These are phyloP conservation scores for Drosophila repleta DNA, from an alignment of 1,140 invertebrate genomes.

Conservation along the genomic window DNA sequence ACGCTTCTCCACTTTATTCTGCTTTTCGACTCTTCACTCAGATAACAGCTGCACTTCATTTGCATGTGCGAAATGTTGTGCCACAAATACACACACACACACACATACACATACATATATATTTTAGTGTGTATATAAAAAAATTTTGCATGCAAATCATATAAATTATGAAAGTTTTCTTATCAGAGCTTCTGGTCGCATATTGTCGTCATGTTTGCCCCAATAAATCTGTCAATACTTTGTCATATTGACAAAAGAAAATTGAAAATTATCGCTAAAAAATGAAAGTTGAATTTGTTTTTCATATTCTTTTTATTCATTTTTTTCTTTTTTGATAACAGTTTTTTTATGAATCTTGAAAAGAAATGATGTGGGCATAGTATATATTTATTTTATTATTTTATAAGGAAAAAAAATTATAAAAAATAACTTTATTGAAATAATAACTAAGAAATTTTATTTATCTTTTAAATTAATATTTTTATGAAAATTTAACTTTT, in stretches of 20 bases:
- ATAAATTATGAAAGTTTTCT: conserved; percentile 79
- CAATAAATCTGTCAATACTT: conserved; percentile 59
- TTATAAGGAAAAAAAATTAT: no score
- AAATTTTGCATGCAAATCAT: conserved; percentile 58
- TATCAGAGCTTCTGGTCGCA: conserved; percentile 61
- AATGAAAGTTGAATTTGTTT: conserved; percentile 1
- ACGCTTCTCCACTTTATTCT: conserved; percentile 47
- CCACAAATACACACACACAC: conserved; percentile 51
- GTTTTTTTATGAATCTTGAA: no score
- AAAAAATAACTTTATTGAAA: no score
- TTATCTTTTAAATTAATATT: no score
- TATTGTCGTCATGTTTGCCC: conserved; percentile 52
- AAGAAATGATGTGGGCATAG: no score
- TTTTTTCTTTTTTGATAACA: neutral
- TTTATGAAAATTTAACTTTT: no score
- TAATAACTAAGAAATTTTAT: no score
- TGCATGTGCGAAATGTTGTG: conserved; percentile 54
- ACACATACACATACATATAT: conserved; percentile 33
- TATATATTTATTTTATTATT: no score
- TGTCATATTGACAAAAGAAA: conserved; percentile 50
- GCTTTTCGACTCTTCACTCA: conserved; percentile 41
- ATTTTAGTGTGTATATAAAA: neutral
- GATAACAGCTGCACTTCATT: conserved; percentile 79
- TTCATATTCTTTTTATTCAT: neutral
- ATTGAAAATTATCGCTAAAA: conserved; percentile 38